Evolutionary conservation across 2,888 invertebrate genomes (phyloP).

Genomic region (Labia minor): DNA sequence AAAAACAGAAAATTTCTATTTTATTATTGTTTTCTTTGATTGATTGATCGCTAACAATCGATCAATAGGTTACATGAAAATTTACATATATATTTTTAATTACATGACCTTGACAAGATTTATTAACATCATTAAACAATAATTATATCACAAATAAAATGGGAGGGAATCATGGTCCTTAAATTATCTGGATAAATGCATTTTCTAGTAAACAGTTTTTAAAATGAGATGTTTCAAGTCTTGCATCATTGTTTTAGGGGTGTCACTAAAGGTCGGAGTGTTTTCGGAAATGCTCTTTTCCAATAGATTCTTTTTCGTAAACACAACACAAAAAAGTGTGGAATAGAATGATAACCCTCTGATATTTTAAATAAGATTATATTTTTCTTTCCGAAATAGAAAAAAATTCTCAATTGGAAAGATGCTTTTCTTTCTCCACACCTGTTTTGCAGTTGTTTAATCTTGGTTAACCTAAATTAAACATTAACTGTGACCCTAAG

Average conservation of each 20-base stretch:
- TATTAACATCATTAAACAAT: neutral
- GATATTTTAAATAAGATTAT: neutral
- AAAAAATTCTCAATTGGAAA: neutral
- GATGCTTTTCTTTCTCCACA: neutral
- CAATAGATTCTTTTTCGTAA: conserved; percentile 66
- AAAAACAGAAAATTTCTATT: neutral
- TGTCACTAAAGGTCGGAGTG: conserved; percentile 53
- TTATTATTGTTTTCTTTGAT: neutral
- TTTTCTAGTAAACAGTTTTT: neutral
- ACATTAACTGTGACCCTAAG: neutral
- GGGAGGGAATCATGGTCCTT: neutral
- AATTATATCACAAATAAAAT: neutral
- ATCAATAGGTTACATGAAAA: neutral
- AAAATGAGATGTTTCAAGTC: neutral
- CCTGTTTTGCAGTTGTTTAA: neutral
- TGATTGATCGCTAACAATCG: neutral
- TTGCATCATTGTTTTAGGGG: neutral
- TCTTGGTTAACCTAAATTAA: neutral
- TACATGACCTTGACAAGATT: neutral
- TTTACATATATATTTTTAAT: neutral
- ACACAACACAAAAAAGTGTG: conserved; percentile 70
- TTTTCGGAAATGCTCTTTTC: conserved; percentile 84
- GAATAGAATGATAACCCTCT: conserved; percentile 29
- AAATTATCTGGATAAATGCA: neutral
- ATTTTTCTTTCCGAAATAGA: neutral